Conservation (phyloP, 1,140 invertebrate genomes). For the Habropoda laboriosa region DNA sequence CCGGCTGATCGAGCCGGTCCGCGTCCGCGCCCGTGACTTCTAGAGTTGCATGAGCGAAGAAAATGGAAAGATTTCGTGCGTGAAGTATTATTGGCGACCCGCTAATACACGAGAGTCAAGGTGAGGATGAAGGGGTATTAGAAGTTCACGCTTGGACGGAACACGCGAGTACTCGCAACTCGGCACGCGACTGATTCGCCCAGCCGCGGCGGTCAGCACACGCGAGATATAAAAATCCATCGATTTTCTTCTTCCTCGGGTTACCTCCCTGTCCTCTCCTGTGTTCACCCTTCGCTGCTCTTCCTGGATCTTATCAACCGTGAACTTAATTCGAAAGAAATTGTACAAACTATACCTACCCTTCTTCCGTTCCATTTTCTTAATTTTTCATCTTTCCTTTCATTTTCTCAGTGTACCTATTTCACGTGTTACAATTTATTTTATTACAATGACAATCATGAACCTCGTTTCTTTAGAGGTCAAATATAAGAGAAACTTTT, state of each 20-base stretch:
- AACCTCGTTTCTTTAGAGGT: too few species aligned
- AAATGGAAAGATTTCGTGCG: conserved; percentile 70
- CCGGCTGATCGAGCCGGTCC: conserved; percentile 8
- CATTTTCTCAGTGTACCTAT: neutral
- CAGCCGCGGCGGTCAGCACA: conserved; percentile 46
- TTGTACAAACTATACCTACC: too few species aligned
- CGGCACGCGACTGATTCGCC: conserved; percentile 72
- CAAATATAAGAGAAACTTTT: too few species aligned
- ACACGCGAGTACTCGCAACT: conserved; percentile 73
- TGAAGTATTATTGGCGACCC: conserved; percentile 67
- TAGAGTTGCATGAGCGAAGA: conserved; percentile 62
- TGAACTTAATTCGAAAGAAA: neutral
- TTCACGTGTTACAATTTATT: too few species aligned
- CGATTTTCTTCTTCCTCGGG: conserved; percentile 10
- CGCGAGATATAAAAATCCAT: conserved; percentile 63
- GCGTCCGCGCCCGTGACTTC: conserved; percentile 59
- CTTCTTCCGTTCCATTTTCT: too few species aligned
- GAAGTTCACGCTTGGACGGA: conserved; percentile 71
- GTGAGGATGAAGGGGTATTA: conserved; percentile 73
- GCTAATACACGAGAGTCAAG: conserved; percentile 69
- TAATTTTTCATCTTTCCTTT: neutral
- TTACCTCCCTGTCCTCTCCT: neutral
- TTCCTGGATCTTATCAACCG: neutral
- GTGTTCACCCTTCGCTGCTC: conserved; percentile 7
- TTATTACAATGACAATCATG: too few species aligned